These are phyloP conservation scores for Aphelocoma californica DNA, from an alignment of 2,797 vertebrate species.

Conservation along the genomic window DNA sequence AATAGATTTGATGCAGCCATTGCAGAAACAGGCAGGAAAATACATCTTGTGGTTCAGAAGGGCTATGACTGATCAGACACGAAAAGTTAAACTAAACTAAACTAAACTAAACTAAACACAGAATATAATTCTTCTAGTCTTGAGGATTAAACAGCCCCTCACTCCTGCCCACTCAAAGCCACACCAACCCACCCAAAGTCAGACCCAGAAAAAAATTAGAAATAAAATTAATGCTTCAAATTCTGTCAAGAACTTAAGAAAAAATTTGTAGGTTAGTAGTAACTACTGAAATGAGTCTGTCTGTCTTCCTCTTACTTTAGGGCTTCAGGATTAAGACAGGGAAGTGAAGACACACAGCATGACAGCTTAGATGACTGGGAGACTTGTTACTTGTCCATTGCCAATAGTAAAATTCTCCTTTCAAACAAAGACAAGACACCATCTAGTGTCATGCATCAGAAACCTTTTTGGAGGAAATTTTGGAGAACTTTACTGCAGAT, in stretches of 20 bases:
- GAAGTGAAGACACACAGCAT: neutral
- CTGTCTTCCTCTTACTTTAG: neutral
- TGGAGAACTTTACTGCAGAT: neutral
- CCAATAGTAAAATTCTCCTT: neutral
- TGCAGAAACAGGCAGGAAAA: neutral
- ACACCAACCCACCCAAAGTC: neutral
- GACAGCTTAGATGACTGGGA: neutral
- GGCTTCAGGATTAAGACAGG: neutral
- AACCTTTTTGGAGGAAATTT: neutral
- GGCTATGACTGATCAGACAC: neutral
- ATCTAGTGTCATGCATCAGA: neutral
- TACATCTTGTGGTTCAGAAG: neutral
- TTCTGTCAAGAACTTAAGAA: neutral
- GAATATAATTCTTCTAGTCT: neutral
- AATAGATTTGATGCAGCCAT: neutral
- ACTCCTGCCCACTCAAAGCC: accelerated
- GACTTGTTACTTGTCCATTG: neutral
- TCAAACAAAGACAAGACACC: neutral
- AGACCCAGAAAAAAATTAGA: neutral
- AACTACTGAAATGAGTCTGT: neutral
- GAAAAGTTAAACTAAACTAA: neutral
- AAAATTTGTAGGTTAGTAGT: neutral
- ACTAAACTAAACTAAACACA: neutral
- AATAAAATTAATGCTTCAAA: neutral
- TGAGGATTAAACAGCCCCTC: neutral